Evolutionary conservation across 2,888 invertebrate genomes (phyloP).

Genomic region (Smittia sp.): DNA sequence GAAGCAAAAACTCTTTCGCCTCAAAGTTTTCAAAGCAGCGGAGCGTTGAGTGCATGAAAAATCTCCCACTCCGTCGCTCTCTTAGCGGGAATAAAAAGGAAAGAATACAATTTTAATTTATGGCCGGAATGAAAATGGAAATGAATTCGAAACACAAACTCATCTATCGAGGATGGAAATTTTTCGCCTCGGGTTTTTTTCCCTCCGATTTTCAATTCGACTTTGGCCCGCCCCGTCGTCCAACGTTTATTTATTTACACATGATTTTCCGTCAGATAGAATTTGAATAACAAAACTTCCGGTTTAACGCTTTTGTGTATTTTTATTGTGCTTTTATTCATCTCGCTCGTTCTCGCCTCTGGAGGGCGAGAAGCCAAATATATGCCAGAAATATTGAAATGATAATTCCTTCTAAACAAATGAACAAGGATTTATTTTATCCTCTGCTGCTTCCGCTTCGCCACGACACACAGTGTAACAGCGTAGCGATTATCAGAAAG

Average conservation of each 20-base stretch:
- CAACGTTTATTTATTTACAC: slow-evolving; percentile 35
- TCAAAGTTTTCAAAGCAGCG: neutral
- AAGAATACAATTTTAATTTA: slow-evolving; percentile 34
- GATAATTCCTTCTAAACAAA: slow-evolving; percentile 26
- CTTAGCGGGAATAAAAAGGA: neutral
- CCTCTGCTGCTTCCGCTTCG: neutral
- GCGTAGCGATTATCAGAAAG: slow-evolving; percentile 7
- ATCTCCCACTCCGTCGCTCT: neutral
- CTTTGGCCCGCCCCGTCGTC: neutral
- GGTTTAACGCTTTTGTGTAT: slow-evolving; percentile 34
- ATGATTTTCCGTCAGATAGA: slow-evolving; percentile 36
- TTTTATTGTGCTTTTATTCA: slow-evolving; percentile 11
- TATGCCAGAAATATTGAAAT: neutral
- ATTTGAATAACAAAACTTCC: slow-evolving; percentile 41
- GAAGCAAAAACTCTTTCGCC: too few relatives aligned
- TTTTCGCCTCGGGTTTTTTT: neutral
- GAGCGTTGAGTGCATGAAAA: neutral
- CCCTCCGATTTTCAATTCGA: too few relatives aligned
- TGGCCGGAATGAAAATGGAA: slow-evolving; percentile 26
- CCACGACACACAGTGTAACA: neutral
- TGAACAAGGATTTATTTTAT: slow-evolving; percentile 24
- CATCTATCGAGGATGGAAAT: slow-evolving; percentile 19
- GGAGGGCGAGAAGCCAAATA: slow-evolving; percentile 15
- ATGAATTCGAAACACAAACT: slow-evolving; percentile 15
- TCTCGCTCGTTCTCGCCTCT: neutral